Conservation (phyloP, 2,888 invertebrate genomes). For the Choreutis nemorana region DNA sequence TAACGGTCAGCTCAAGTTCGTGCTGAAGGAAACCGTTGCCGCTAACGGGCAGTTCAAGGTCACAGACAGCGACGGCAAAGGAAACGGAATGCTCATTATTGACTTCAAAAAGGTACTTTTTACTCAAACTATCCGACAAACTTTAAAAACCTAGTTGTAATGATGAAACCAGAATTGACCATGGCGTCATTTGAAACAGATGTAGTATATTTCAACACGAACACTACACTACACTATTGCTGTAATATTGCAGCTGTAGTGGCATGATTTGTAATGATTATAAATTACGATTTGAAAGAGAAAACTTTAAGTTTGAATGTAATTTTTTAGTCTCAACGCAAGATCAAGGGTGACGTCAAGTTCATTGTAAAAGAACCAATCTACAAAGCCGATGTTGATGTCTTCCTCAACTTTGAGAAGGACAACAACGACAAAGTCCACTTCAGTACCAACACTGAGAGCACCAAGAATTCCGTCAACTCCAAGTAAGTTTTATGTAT, state of each 20-base stretch:
- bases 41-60: conserved; percentile 71
- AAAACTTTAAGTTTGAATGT: background rate
- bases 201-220: too few relatives aligned
- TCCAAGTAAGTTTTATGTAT: conserved; percentile 70
- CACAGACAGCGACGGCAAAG: conserved; percentile 70
- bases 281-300: too few relatives aligned
- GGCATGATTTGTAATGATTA: too few relatives aligned
- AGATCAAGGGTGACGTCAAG: conserved; percentile 69
- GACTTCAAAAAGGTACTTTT: conserved; percentile 66
- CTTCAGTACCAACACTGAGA: conserved; percentile 68
- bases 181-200: too few relatives aligned
- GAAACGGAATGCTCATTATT: conserved; percentile 66
- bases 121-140: too few relatives aligned
- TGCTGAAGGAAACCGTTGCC: conserved; percentile 66
- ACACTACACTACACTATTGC: too few relatives aligned
- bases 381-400: conserved; percentile 68
- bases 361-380: conserved; percentile 68
- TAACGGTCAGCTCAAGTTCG: conserved; percentile 61
- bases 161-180: too few relatives aligned
- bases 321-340: conserved; percentile 56
- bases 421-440: conserved; percentile 74
- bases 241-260: too few relatives aligned
- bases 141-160: too few relatives aligned
- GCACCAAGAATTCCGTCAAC: conserved; percentile 58
- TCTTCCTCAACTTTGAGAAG: conserved; percentile 74